Conservation (phyloP, 2,797 vertebrate genomes). For the Tokudaia muenninki region DNA sequence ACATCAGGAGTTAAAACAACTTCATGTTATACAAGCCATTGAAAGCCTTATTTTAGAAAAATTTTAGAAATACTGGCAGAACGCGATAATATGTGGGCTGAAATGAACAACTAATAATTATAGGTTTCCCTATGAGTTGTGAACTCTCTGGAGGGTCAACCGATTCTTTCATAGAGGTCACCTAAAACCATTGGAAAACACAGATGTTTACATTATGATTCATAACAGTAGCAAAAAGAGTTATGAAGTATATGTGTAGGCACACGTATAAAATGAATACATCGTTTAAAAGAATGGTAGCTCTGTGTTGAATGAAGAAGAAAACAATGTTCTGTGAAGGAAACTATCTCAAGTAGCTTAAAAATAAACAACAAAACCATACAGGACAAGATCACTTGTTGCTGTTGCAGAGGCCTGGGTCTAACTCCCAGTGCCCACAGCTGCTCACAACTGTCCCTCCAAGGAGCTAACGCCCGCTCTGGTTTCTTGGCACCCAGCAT, state of each 20-base stretch:
- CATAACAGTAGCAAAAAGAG: neutral
- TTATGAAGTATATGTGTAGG: neutral
- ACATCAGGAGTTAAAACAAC: neutral
- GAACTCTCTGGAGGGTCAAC: neutral
- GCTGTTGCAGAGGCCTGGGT: neutral
- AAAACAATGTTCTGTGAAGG: neutral
- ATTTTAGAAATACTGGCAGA: neutral
- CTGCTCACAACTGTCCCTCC: neutral
- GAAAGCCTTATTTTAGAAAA: conserved; percentile 1
- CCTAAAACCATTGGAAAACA: neutral
- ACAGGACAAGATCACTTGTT: neutral
- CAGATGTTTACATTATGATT: neutral
- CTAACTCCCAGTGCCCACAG: neutral
- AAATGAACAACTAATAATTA: neutral
- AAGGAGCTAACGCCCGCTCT: neutral
- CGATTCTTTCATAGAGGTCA: neutral
- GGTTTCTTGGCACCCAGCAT: no score
- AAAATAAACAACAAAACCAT: neutral
- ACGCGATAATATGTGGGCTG: neutral
- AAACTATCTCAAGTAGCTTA: neutral
- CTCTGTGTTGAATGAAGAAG: neutral
- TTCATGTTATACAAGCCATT: neutral
- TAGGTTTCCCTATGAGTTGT: neutral
- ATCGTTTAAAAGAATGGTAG: neutral
- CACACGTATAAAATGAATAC: neutral